Evolutionary conservation across 2,888 invertebrate species (phyloP), one percentile per base, ranked within the genome.

Genomic region (Conops quadrifasciatus): DNA sequence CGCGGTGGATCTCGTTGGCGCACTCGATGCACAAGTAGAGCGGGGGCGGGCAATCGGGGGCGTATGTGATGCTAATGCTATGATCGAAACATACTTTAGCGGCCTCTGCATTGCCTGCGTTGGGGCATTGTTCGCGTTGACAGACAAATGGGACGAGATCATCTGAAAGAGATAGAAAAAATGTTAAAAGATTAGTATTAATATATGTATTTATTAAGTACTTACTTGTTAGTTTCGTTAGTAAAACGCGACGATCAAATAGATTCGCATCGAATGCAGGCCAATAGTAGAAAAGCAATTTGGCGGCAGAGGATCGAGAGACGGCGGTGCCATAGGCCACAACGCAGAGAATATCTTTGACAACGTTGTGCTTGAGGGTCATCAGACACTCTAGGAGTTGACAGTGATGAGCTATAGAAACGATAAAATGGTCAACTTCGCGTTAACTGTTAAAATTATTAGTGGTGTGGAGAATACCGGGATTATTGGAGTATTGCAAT

Each of bases 251-350:
- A 69, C 96, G 89, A 84, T 98, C 98, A 80, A 96, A 94, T 7
- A 96, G 90, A 81, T 94, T 94, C 28, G 97, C 94, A 86, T 98
- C 97, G 81, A 98, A 94, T 3, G 97, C 94, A 4, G 99, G 99
- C 98, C 98, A 99, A 86, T 99, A 99, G 88, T 98, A 97, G 87
- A 99, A 98, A 64, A 99, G 89, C 51, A 99, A 89, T 87, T 98
- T 97, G 67, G 97, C 97, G 1, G 98, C 98, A 0, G 97, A 96
- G n/a, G 95, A 92, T 66, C 97, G 88, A 0, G 98, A 95, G 66
- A 94, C 93, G 75, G 95, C 92, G 0, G 98, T 97, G 59, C 99
- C 99, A 86, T 98, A 96, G 15, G 98, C 98, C 75, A 98, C 94
- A 45, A 98, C 97, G 84, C 95, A 94, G 45, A 99, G 88, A 72